Conservation (phyloP, 2,113 vertebrate species). For the Pelodiscus sinensis region DNA sequence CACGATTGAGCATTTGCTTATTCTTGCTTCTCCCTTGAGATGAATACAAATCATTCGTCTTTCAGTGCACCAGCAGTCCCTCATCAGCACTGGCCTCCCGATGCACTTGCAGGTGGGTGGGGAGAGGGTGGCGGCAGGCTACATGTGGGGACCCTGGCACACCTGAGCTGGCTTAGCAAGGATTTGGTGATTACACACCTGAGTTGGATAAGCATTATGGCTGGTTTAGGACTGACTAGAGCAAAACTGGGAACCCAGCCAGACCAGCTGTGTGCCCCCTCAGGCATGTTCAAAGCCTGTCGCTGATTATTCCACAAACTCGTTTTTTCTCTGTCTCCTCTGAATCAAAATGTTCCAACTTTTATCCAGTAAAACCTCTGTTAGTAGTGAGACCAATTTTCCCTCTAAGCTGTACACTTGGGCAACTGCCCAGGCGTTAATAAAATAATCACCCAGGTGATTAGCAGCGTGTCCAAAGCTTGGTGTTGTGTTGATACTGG, state of each 20-base stretch:
- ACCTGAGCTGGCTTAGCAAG: neutral
- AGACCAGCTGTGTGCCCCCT: neutral
- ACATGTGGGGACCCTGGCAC: neutral
- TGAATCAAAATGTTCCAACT: neutral
- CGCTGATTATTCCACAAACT: neutral
- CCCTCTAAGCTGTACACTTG: too few relatives aligned
- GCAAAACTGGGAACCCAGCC: neutral
- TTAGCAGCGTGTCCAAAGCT: too few relatives aligned
- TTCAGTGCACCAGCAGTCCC: constrained; percentile 58
- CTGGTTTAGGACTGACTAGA: neutral
- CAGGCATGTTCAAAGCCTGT: neutral
- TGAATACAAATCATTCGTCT: constrained; percentile 69
- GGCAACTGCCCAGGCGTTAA: too few relatives aligned
- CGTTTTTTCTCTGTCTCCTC: neutral
- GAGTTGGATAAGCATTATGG: neutral
- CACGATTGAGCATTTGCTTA: constrained; percentile 65
- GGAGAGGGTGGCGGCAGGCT: neutral
- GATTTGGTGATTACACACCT: neutral
- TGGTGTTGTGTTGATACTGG: too few relatives aligned
- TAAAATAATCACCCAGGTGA: too few relatives aligned
- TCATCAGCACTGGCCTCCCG: neutral
- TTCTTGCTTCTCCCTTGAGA: constrained; percentile 64
- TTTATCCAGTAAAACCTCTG: neutral
- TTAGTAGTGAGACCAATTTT: neutral
- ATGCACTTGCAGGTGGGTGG: neutral